These are phyloP conservation scores for Paramisgurnus dabryanus DNA, from an alignment of 2,113 vertebrate species.

Conservation along the genomic window DNA sequence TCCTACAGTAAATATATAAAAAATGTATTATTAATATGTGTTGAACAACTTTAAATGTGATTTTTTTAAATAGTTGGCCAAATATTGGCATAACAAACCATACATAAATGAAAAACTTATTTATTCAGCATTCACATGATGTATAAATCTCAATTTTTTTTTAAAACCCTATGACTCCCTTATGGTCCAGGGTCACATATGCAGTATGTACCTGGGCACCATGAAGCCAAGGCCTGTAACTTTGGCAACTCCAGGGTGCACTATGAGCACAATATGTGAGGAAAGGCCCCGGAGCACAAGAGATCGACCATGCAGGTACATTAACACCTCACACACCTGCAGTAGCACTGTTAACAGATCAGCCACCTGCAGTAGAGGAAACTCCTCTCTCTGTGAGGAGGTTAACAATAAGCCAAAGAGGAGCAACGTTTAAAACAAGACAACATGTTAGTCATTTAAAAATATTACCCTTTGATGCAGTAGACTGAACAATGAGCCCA, in stretches of 20 bases:
- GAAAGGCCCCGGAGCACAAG: slow-evolving; percentile 69
- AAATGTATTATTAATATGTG: too few relatives aligned
- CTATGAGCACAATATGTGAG: slow-evolving; percentile 73
- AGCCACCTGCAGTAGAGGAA: slow-evolving; percentile 44
- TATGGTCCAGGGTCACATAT: not conserved
- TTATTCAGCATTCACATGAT: too few relatives aligned
- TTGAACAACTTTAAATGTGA: too few relatives aligned
- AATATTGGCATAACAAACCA: too few relatives aligned
- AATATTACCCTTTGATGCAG: slow-evolving; percentile 61
- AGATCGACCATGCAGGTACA: slow-evolving; percentile 67
- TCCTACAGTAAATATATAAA: too few relatives aligned
- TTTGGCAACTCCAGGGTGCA: slow-evolving; percentile 68
- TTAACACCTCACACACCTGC: slow-evolving; percentile 74
- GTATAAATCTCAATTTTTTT: too few relatives aligned
- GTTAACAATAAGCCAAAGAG: not conserved
- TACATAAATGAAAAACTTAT: too few relatives aligned
- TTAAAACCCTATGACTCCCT: too few relatives aligned
- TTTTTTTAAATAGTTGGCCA: too few relatives aligned
- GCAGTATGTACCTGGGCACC: slow-evolving; percentile 55
- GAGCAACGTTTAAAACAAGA: not conserved
- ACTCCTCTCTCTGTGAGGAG: slow-evolving; percentile 51
- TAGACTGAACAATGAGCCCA: slow-evolving; percentile 70
- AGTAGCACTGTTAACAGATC: slow-evolving; percentile 63
- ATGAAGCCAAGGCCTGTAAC: slow-evolving; percentile 71
- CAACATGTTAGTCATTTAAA: not conserved